Conservation (phyloP, 2,888 invertebrate species). For the Brachyopa scutellaris region DNA sequence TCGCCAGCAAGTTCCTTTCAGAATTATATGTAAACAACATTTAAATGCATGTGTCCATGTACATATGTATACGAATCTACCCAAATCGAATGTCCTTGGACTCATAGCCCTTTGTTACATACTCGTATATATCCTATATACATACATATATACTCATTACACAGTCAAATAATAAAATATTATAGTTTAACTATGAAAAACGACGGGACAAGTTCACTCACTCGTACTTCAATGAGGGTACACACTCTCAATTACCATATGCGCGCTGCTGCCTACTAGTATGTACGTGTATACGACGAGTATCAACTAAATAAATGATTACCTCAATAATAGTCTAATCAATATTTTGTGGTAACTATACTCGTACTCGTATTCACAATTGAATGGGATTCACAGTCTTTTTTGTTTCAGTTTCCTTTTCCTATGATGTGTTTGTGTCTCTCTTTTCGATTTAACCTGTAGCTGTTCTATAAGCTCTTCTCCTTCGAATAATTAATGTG, state of each 20-base stretch:
- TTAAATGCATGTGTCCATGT: no score
- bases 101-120: conserved; percentile 6
- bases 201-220: conserved; percentile 63
- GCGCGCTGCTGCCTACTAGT: no score
- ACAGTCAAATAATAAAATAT: neutral
- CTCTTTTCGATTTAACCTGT: conserved; percentile 35
- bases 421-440: neutral
- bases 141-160: neutral
- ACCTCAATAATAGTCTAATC: conserved; percentile 70
- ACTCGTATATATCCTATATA: no score
- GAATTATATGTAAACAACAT: conserved; percentile 35
- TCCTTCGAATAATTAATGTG: conserved; percentile 7
- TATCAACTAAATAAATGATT: conserved; percentile 64
- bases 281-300: conserved; percentile 4
- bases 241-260: conserved; percentile 51
- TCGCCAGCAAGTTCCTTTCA: no score
- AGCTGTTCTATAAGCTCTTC: conserved; percentile 3
- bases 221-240: conserved; percentile 25
- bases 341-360: conserved; percentile 64
- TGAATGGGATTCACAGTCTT: conserved; percentile 36
- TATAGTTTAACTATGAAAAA: conserved; percentile 25
- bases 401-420: conserved; percentile 1
- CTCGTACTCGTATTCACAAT: conserved; percentile 39
- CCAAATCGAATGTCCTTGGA: conserved; percentile 48
- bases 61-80: no score